Base-by-base conservation (phyloP, 1,140 invertebrate genomes). In the Neuroterus valhalla region DNA sequence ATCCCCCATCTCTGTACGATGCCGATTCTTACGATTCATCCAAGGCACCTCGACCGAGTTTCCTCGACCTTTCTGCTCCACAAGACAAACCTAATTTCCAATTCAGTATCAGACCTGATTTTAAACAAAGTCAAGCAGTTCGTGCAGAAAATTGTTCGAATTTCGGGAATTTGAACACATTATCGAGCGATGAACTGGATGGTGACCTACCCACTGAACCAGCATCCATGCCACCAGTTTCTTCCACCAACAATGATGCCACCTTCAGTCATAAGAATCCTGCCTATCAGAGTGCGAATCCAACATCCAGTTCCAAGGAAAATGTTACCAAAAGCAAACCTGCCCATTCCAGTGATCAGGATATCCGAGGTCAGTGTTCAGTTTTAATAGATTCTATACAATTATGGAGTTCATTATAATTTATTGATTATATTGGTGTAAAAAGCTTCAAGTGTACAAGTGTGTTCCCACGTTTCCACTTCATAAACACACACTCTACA, bases 211-310 rank as follows among this genome's bases (percentile, higher is more conserved):
- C 91, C 46, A 80, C 89, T 43, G 91, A 92, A 67, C 91, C 91
- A 4, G 89, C 88, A 3, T 92, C 91, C 11, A 92, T 93, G 91
- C 92, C 92, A 21, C 91, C 91, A 17, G 82, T 92, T 10, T 85
- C 90, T 0, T 82, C 86, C 4, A 82, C 81, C 43, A 83, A 78
- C 66, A 88, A 90, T n/a, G 88, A 88, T 15, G 81, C 83, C 19
- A 81, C 88, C 10, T 95, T 95, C 85, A 94, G 93, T 78, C 93
- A 95, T 81, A 93, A 93, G 44, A 94, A 93, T 82, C 94, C 94
- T 0, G 91, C 93, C 14, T 95, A 95, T 82, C 94, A 94, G 84
- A 94, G 94, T 74, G 94, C 94, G 3, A 93, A 94, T 87, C 93
- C 93, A 17, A 91, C 91, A 21, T 91, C 88, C 78, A 84, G 77